phyloP scores from a whole-genome alignment of 2,797 vertebrate species.

The Myotis planiceps region DNA sequence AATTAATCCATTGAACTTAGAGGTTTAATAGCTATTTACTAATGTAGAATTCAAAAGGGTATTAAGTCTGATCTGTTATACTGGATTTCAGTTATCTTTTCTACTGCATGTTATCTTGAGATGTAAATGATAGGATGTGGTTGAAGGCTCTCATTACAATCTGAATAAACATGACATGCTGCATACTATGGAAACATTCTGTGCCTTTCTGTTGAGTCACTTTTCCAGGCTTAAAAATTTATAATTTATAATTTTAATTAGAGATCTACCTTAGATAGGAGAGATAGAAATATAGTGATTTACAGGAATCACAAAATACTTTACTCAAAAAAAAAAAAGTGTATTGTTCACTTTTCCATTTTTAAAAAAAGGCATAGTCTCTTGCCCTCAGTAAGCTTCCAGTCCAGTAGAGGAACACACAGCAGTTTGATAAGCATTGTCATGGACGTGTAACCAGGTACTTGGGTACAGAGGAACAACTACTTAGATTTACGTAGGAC shows the following conservation, averaged over 20 bases:
- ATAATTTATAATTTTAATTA: conserved; percentile 37
- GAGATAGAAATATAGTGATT: background rate
- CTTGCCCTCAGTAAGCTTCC: background rate
- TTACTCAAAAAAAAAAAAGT: conserved; percentile 8
- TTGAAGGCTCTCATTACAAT: background rate
- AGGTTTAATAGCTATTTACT: conserved; percentile 26
- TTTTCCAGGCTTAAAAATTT: conserved; percentile 39
- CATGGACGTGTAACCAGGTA: background rate
- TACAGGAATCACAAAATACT: conserved; percentile 7
- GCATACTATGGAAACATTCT: background rate
- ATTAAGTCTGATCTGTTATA: background rate
- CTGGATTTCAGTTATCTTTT: background rate
- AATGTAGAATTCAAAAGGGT: conserved; percentile 10
- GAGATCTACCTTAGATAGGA: conserved; percentile 10
- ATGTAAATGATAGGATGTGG: background rate
- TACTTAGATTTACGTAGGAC: background rate
- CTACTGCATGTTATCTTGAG: background rate
- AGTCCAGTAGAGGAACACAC: background rate
- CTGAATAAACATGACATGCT: background rate
- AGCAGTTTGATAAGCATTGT: background rate
- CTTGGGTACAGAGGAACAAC: background rate
- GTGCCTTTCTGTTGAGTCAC: conserved; percentile 21
- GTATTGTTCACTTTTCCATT: background rate
- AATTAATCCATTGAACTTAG: background rate
- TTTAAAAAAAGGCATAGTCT: background rate